Conservation (phyloP, 2,888 invertebrate genomes). For the Diarsia mendica region DNA sequence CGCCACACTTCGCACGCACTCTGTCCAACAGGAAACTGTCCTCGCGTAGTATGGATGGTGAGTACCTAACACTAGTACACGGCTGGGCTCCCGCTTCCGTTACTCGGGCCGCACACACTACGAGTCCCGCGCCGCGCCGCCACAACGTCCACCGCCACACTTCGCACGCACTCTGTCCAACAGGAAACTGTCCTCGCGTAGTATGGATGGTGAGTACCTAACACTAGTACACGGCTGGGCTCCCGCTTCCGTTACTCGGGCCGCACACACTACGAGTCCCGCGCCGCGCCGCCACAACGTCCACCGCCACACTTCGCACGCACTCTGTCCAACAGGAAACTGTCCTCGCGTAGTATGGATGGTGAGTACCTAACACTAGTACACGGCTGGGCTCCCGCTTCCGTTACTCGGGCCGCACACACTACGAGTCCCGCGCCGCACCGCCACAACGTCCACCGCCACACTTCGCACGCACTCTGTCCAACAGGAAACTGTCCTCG, state of each 20-base stretch:
- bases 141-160: slow-evolving; percentile 95
- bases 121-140: slow-evolving; percentile 97
- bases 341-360: slow-evolving; percentile 96
- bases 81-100: slow-evolving; percentile 97
- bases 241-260: slow-evolving; percentile 99
- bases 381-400: slow-evolving; percentile 97
- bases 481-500: slow-evolving; percentile 94
- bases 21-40: slow-evolving; percentile 95
- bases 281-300: slow-evolving; percentile 96
- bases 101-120: slow-evolving; percentile 99
- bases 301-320: slow-evolving; percentile 96
- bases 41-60: slow-evolving; percentile 97
- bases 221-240: slow-evolving; percentile 96
- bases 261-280: slow-evolving; percentile 98
- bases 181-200: slow-evolving; percentile 94
- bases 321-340: slow-evolving; percentile 94
- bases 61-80: no score
- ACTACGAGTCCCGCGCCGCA: slow-evolving; percentile 97
- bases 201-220: slow-evolving; percentile 95
- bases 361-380: slow-evolving; percentile 92
- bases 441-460: slow-evolving; percentile 96
- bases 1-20: slow-evolving; percentile 96
- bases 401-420: slow-evolving; percentile 98
- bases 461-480: slow-evolving; percentile 96
- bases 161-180: slow-evolving; percentile 96